Base-by-base conservation (phyloP, 2,797 vertebrate species). In the Diplodus puntazzo region DNA sequence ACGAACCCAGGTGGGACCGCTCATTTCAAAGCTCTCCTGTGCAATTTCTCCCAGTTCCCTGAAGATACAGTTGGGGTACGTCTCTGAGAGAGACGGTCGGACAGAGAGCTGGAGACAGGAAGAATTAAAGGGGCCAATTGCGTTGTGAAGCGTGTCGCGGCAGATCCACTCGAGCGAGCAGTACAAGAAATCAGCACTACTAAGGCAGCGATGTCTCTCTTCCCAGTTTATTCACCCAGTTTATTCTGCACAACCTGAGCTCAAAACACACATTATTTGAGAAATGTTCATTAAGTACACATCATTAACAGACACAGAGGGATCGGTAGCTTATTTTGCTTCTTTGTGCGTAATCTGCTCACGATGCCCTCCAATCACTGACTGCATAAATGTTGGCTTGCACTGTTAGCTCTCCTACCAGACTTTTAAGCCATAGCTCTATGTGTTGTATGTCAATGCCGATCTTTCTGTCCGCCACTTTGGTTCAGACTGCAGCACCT, bases 71-170 rank as follows among this genome's bases (percentile, higher is more conserved):
- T 7, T 23, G 12, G 54, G 54, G 39, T 39, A 11, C 9, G 39
- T 39, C 39, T 39, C 1, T 10, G 8, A 34, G 57, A 49, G 17
- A 53, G 34, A 59, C 17, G 18, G n/a, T 21, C 18, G 30, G 6
- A n/a, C 27, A 49, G 53, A 53, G 61, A 2, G 39, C 11, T 66
- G 50, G 42, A 65, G 57, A 65, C 34, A 34, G 69, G 49, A 11
- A 21, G 54, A 76, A 73, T n/a, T 18, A 62, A 60, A 68, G 67
- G 81, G 60, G 39, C 59, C 71, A 61, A 42, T 49, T 58, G 58
- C 4, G 6, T 59, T 1, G 18, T 78, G 80, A 86, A 86, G 78
- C 77, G 34, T 66, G 60, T 77, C 77, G 49, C 11, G 23, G 68
- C 55, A 0, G 73, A 83, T 48, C 30, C 58, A 57, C 65, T 85